phyloP scores from a whole-genome alignment of 2,888 invertebrate genomes.

The Liodrosophila aerea region DNA sequence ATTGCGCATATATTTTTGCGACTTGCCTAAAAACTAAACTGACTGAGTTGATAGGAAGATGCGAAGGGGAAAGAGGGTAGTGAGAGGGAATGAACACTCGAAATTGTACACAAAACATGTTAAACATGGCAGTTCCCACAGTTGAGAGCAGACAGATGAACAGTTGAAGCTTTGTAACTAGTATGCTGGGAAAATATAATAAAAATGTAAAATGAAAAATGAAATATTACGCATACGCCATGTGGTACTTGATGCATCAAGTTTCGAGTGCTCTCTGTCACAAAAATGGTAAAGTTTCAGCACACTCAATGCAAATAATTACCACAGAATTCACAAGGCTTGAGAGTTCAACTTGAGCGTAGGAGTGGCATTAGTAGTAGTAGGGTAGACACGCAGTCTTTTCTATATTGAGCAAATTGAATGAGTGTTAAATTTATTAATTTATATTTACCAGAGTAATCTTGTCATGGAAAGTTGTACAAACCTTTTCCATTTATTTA shows the following conservation, averaged over 20 bases:
- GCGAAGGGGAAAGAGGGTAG: neutral
- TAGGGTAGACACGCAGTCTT: no score
- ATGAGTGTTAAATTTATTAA: no score
- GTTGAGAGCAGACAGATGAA: conserved; percentile 21
- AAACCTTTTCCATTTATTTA: no score
- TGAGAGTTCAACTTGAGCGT: no score
- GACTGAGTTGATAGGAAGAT: conserved; percentile 20
- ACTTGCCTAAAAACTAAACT: conserved; percentile 68
- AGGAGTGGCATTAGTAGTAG: no score
- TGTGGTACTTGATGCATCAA: conserved; percentile 46
- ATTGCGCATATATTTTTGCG: conserved; percentile 56
- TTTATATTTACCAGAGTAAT: no score
- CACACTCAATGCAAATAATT: conserved; percentile 43
- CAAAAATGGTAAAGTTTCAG: conserved; percentile 47
- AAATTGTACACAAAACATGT: conserved; percentile 37
- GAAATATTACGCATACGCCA: conserved; percentile 65
- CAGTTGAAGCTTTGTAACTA: conserved; percentile 28
- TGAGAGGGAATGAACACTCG: conserved; percentile 29
- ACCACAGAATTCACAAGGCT: conserved; percentile 13
- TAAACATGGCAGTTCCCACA: conserved; percentile 56
- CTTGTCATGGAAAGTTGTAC: no score
- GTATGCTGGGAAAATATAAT: neutral
- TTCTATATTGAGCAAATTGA: no score
- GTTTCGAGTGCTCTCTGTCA: conserved; percentile 56
- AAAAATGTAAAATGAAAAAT: conserved; percentile 35